phyloP scores from a whole-genome alignment of 2,888 invertebrate genomes.

The Liodrosophila aerea region DNA sequence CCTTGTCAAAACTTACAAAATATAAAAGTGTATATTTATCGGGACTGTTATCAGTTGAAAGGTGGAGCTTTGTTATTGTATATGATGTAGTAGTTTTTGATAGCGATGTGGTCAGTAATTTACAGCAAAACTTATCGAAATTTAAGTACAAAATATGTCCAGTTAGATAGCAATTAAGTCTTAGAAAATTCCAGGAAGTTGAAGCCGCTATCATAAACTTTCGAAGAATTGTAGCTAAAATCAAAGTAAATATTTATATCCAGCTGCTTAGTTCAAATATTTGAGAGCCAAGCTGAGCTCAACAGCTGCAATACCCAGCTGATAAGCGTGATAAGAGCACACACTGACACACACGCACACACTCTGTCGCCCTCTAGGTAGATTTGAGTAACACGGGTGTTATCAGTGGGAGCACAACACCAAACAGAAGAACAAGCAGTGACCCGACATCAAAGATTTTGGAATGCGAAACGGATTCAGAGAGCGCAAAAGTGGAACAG shows the following conservation, averaged over 20 bases:
- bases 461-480: constrained; percentile 32
- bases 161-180: constrained; percentile 24
- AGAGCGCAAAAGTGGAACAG: constrained; percentile 10
- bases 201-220: too few species aligned
- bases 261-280: not conserved
- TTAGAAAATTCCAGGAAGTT: too few species aligned
- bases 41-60: constrained; percentile 13
- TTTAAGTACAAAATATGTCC: constrained; percentile 3
- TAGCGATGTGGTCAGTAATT: constrained; percentile 35
- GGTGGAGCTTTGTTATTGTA: constrained; percentile 28
- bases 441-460: constrained; percentile 32
- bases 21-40: constrained; percentile 15
- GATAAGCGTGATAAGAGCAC: not conserved
- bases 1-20: constrained; percentile 23
- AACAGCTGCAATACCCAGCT: constrained; percentile 14
- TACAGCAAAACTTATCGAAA: constrained; percentile 28
- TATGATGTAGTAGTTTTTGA: constrained; percentile 30
- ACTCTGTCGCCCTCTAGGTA: too few species aligned
- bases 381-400: too few species aligned
- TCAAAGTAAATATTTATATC: too few species aligned
- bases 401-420: not conserved
- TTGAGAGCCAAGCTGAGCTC: constrained; percentile 2
- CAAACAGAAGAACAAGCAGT: constrained; percentile 14
- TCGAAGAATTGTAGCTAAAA: too few species aligned
- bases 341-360: not conserved